These are phyloP conservation scores for Alligator sinensis DNA, from an alignment of 2,113 vertebrate species.

Conservation along the genomic window DNA sequence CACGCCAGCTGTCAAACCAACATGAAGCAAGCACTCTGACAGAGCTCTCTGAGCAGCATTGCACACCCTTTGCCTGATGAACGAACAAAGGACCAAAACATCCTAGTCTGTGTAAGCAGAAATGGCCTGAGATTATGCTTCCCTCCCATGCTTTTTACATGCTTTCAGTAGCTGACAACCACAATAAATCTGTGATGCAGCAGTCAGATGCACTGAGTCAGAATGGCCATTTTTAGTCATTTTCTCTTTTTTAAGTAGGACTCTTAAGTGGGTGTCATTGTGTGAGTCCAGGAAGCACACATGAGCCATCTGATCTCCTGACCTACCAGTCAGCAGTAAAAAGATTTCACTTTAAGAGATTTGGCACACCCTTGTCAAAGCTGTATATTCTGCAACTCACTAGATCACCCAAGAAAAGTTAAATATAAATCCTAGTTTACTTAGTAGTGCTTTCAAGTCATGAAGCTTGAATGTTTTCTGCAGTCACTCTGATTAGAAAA, in stretches of 20 bases:
- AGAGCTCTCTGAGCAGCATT: background rate
- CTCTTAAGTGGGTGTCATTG: background rate
- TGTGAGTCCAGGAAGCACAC: background rate
- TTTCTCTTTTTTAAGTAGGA: conserved; percentile 2
- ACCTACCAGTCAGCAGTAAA: background rate
- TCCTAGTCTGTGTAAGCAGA: background rate
- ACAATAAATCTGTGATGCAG: background rate
- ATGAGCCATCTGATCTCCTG: background rate
- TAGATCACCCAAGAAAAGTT: conserved; percentile 37
- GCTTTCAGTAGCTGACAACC: background rate
- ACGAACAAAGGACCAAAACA: background rate
- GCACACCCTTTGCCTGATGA: background rate
- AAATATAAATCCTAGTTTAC: conserved; percentile 13
- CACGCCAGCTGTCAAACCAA: background rate
- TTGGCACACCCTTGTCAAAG: background rate
- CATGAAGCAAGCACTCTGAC: background rate
- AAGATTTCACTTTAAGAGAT: conserved; percentile 7
- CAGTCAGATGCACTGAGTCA: background rate
- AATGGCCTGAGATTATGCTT: background rate
- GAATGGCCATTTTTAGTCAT: background rate
- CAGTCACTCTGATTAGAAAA: background rate
- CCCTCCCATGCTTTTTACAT: background rate
- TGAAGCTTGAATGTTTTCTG: background rate
- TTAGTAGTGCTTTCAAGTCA: background rate
- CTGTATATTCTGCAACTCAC: conserved; percentile 6